These are phyloP conservation scores for Synergus umbraculus DNA, from an alignment of 2,888 invertebrate species.

Conservation along the genomic window DNA sequence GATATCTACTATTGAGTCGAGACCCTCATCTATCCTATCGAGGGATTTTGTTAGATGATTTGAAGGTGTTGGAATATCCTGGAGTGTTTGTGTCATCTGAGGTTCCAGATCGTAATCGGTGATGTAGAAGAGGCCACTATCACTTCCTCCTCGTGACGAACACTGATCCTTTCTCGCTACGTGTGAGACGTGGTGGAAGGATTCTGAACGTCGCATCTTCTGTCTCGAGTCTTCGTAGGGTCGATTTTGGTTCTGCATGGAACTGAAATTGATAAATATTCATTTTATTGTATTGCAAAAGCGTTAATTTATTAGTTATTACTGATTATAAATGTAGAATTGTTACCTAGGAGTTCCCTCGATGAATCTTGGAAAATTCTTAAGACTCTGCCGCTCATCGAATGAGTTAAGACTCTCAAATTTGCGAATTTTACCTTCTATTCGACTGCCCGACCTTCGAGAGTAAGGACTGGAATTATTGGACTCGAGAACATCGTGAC, in stretches of 20 bases:
- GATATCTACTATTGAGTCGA: constrained; percentile 86
- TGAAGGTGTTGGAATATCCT: constrained; percentile 61
- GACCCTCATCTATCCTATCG: constrained; percentile 86
- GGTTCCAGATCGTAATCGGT: constrained; percentile 71
- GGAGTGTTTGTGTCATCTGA: constrained; percentile 53
- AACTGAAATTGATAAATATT: not conserved
- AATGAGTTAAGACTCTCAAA: constrained; percentile 74
- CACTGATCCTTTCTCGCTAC: constrained; percentile 57
- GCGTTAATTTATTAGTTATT: too few species aligned
- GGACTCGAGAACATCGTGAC: constrained; percentile 71
- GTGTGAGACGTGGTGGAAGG: constrained; percentile 72
- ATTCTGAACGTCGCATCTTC: constrained; percentile 71
- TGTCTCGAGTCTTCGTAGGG: constrained; percentile 43
- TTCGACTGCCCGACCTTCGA: constrained; percentile 62
- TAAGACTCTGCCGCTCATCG: constrained; percentile 67
- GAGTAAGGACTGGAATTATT: constrained; percentile 63
- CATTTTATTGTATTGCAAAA: not conserved
- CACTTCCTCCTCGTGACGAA: constrained; percentile 72
- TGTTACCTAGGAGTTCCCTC: constrained; percentile 46
- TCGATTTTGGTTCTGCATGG: constrained; percentile 3
- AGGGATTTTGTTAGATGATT: constrained; percentile 84
- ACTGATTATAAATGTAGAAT: not conserved
- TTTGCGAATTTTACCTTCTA: constrained; percentile 71
- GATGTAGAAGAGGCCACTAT: constrained; percentile 75
- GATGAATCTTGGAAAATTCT: constrained; percentile 55